Percentiles rank a stretch among this genome's conserved stretches.
phyloP scores from a whole-genome alignment of 2,797 vertebrate species.

The Gymnopithys bicolor region DNA sequence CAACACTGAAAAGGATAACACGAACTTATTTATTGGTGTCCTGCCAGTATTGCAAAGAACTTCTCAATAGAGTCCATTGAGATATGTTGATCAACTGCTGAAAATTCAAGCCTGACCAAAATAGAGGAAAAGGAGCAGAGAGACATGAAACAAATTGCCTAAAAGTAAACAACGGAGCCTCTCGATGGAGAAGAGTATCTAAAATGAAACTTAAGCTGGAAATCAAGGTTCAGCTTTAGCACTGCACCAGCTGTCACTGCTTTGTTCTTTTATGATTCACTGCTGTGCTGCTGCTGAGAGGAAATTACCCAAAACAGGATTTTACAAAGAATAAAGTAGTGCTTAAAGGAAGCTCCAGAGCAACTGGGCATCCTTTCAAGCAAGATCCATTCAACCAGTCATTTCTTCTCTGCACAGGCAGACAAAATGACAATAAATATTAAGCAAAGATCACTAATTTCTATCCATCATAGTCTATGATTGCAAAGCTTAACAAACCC shows the following conservation, averaged over 20 bases:
- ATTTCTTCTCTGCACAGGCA: neutral
- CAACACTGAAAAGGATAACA: neutral
- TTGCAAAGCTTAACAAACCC: neutral
- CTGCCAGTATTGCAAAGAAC: neutral
- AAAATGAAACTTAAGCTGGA: neutral
- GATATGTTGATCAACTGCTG: neutral
- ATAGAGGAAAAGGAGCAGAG: neutral
- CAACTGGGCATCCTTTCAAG: neutral
- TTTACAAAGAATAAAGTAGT: neutral
- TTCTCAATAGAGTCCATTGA: neutral
- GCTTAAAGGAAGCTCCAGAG: neutral
- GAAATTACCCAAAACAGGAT: neutral
- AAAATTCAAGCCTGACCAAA: neutral
- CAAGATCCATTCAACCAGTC: neutral
- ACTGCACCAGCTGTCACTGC: neutral
- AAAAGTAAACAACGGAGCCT: neutral
- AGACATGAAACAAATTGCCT: neutral
- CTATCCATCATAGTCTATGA: neutral
- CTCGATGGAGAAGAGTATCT: neutral
- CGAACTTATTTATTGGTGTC: neutral
- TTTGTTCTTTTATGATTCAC: conserved; percentile 3
- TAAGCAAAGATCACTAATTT: neutral
- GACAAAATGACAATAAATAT: neutral
- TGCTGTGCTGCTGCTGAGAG: neutral
- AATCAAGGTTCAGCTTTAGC: neutral